Conservation (phyloP, 2,888 invertebrate genomes). For the Gryllus longicercus region DNA sequence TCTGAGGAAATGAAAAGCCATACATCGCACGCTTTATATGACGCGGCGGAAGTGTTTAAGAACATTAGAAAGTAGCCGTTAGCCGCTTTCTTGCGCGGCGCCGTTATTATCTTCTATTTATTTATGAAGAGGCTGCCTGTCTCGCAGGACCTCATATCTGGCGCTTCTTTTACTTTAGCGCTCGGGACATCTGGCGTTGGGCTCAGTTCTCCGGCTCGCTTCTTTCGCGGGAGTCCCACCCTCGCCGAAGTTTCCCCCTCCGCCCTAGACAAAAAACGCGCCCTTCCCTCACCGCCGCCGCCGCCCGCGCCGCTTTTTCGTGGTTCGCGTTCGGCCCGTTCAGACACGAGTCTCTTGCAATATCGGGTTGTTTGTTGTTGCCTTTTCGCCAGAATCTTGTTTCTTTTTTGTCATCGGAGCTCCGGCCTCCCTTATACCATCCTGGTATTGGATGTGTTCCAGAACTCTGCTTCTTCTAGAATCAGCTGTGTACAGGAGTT, state of each 20-base stretch:
- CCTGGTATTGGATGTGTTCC: background rate
- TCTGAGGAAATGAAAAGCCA: background rate
- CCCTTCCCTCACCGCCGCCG: background rate
- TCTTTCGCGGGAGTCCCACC: background rate
- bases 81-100: background rate
- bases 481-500: no score
- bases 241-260: background rate
- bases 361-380: background rate
- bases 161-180: conserved; percentile 21
- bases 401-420: background rate
- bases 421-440: background rate
- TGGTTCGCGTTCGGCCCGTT: background rate
- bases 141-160: conserved; percentile 28
- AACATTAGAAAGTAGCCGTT: conserved; percentile 4
- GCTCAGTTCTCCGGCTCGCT: background rate
- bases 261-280: background rate
- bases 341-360: background rate
- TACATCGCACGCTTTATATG: background rate
- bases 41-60: conserved; percentile 17
- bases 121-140: conserved; percentile 31
- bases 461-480: background rate
- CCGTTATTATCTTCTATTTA: conserved; percentile 17
- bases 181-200: conserved; percentile 21
- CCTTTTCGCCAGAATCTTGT: background rate
- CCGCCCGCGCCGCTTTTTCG: background rate